Percentiles rank a stretch among this genome's conserved stretches.
Conservation (phyloP, 92 coral and sea anemone species). For the Montipora capitata region DNA sequence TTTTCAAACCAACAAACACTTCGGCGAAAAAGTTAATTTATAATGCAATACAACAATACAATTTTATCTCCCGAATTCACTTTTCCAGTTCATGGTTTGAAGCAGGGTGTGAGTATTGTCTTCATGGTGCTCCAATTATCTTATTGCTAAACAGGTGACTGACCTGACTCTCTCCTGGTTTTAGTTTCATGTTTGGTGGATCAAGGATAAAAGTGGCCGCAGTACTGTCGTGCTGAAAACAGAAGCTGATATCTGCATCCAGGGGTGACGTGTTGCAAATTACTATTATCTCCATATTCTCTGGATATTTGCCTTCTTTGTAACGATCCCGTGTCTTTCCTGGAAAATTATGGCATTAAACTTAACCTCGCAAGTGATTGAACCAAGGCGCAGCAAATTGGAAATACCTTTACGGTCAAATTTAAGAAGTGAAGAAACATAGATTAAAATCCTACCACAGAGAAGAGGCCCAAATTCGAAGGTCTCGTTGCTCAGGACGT, state of each 20-base stretch:
- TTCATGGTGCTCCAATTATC: too few species aligned
- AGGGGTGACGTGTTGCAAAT: conserved; percentile 95
- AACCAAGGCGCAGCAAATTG: neutral
- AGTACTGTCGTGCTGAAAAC: conserved; percentile 95
- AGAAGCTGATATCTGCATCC: conserved; percentile 92
- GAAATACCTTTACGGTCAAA: too few species aligned
- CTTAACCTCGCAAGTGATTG: too few species aligned
- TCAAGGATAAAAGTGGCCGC: conserved; percentile 94
- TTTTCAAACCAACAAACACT: too few species aligned
- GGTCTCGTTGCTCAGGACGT: conserved; percentile 92
- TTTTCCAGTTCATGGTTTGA: too few species aligned
- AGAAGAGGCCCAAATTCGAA: conserved; percentile 98
- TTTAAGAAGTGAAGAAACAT: too few species aligned
- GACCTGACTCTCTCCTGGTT: conserved; percentile 95
- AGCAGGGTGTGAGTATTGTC: too few species aligned
- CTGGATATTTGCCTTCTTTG: conserved; percentile 96
- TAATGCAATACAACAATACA: too few species aligned
- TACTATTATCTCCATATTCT: conserved; percentile 89
- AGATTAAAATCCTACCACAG: conserved; percentile 69
- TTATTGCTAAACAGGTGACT: neutral
- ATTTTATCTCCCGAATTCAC: too few species aligned
- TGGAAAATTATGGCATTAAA: neutral
- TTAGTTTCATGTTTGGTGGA: conserved; percentile 93
- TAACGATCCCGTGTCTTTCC: conserved; percentile 93
- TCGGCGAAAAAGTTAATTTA: too few species aligned